Conservation (phyloP, 2,888 invertebrate genomes). For the Stenolophus ochropezus region DNA sequence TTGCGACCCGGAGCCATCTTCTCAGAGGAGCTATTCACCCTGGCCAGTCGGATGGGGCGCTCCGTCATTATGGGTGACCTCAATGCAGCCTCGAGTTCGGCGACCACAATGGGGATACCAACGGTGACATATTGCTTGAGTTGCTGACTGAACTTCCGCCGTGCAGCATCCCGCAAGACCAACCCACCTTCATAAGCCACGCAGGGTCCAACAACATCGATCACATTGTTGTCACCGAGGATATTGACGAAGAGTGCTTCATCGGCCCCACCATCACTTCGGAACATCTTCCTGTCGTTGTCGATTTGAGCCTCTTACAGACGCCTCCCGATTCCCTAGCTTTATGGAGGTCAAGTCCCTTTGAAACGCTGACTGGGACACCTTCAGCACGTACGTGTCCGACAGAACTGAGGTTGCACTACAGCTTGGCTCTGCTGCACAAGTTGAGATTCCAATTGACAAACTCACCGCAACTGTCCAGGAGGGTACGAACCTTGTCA, state of each 20-base stretch:
- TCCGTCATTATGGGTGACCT: slow-evolving; percentile 49
- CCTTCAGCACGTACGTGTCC: neutral
- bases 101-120: slow-evolving; percentile 1
- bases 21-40: neutral
- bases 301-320: neutral
- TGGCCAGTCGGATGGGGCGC: neutral
- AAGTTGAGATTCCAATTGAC: neutral
- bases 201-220: slow-evolving; percentile 34
- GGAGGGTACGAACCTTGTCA: neutral
- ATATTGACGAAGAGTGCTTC: neutral
- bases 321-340: neutral
- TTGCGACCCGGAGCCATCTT: neutral
- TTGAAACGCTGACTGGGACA: neutral
- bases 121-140: neutral
- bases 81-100: slow-evolving; percentile 42
- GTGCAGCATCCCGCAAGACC: slow-evolving; percentile 38
- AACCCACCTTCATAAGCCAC: slow-evolving; percentile 29
- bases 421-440: neutral
- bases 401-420: neutral
- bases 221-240: slow-evolving; percentile 49
- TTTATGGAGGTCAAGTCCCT: neutral
- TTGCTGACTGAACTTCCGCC: slow-evolving; percentile 11
- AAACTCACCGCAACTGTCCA: neutral
- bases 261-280: slow-evolving; percentile 57
- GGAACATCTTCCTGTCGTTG: slow-evolving; percentile 43